Evolutionary conservation across 2,888 invertebrate genomes (phyloP), one percentile per base, ranked within the genome.

Genomic region (Drosophila pseudotalamancana): DNA sequence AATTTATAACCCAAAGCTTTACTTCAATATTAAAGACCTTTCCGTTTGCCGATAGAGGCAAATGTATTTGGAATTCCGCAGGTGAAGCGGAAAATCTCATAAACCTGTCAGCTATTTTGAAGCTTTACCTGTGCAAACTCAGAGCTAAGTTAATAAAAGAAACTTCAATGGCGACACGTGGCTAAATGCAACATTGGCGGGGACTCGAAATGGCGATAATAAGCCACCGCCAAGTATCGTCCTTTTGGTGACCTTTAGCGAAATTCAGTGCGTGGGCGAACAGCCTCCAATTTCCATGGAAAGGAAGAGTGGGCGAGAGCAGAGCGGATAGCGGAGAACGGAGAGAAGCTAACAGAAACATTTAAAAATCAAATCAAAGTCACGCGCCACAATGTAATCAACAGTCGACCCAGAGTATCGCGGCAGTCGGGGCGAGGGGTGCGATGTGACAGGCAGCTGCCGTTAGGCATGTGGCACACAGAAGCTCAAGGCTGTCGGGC

Each of bases 311-410:
- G 8, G 3, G 11, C 0, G 6, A 0, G n/a, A 23, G 25, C 39
- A 8, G 9, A 4, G 16, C 4, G 16, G 8, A 1, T 3, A 8
- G 27, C 29, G 8, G 42, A 9, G 25, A 34, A 23, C 12, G 9
- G 35, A 9, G 40, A 16, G 34, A 16, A 45, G 49, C 81, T 54
- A 72, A 75, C 66, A 67, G 77, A 82, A 88, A 84, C 77, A 88
- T 86, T 86, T 87, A 74, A 80, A 89, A 89, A 86, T 83, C 79
- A 87, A 89, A 89, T 89, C 87, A 89, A 87, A 85, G 86, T 87
- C 89, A 89, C 88, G 89, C 89, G 89, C 85, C 82, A 66, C 78
- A 78, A 77, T 69, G 70, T 80, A 77, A 76, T 78, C 72, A 84
- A 65, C 82, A 79, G 79, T 73, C 56, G 51, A 16, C 29, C 21